These are phyloP conservation scores for Drosophila persimilis DNA, from an alignment of 1,140 invertebrate species.

Conservation along the genomic window DNA sequence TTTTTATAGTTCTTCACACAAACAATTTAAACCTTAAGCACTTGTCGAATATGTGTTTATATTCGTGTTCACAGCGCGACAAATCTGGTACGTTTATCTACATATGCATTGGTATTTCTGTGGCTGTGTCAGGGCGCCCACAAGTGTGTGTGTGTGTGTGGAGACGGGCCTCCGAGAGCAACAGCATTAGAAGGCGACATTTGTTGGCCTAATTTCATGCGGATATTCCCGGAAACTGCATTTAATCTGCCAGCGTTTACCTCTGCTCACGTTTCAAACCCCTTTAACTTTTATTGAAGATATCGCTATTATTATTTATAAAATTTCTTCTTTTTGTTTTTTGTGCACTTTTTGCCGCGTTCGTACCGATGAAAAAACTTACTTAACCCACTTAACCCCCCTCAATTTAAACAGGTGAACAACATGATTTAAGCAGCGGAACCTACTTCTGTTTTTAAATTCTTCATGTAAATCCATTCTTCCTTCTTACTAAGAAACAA, in stretches of 20 bases:
- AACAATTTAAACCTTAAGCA: neutral
- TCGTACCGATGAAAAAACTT: neutral
- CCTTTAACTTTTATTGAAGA: conserved; percentile 5
- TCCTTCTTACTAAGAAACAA: too few relatives aligned
- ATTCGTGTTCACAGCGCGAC: too few relatives aligned
- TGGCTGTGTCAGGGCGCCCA: conserved; percentile 14
- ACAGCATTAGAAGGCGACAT: conserved; percentile 23
- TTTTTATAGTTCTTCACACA: conserved; percentile 40
- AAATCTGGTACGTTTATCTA: conserved; percentile 32
- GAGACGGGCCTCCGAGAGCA: conserved; percentile 52
- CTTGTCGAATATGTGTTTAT: neutral
- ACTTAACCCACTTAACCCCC: too few relatives aligned
- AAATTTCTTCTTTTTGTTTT: conserved; percentile 19
- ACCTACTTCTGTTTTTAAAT: too few relatives aligned
- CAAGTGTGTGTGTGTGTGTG: conserved; percentile 39
- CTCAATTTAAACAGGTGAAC: too few relatives aligned
- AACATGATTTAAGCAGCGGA: too few relatives aligned
- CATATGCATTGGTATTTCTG: conserved; percentile 11
- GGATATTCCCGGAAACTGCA: neutral
- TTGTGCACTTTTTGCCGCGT: conserved; percentile 23
- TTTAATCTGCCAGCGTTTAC: neutral
- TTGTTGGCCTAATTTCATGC: conserved; percentile 51
- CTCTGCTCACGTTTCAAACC: neutral
- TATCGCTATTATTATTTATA: conserved; percentile 29
- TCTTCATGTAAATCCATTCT: too few relatives aligned